A percentile compares a stretch with the other conserved stretches of the same genome.
phyloP scores from a whole-genome alignment of 2,888 invertebrate genomes.

The Machimus rusticus region DNA sequence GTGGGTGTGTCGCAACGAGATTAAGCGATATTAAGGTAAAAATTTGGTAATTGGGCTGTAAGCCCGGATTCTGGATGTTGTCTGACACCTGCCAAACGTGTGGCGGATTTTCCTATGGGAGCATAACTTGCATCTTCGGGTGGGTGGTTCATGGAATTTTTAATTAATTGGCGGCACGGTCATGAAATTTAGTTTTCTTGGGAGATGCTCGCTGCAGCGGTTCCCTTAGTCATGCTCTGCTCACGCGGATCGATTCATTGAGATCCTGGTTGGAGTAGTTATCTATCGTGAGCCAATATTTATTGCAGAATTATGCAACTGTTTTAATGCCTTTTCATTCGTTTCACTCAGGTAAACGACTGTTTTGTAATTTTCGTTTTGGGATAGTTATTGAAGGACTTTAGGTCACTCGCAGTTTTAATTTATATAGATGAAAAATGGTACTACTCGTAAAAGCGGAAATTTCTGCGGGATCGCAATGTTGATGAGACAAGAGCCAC shows the following conservation, averaged over 20 bases:
- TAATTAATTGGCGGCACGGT: slow-evolving; percentile 31
- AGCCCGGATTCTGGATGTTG: background rate
- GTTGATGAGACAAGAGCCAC: background rate
- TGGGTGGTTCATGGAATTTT: slow-evolving; percentile 37
- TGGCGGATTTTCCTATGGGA: background rate
- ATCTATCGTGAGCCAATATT: slow-evolving; percentile 3
- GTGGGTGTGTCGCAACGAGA: background rate
- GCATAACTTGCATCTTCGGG: background rate
- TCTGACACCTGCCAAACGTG: slow-evolving; percentile 4
- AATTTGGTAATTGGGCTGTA: background rate
- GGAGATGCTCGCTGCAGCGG: background rate
- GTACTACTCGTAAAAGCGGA: background rate
- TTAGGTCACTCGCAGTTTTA: background rate
- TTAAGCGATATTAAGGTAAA: background rate
- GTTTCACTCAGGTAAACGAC: background rate
- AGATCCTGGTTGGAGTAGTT: background rate
- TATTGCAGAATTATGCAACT: background rate
- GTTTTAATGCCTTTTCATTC: background rate
- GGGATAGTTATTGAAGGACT: background rate
- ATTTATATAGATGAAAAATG: background rate
- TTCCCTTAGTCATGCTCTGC: background rate
- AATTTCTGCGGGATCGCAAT: background rate
- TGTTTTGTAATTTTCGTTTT: background rate
- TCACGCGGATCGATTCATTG: background rate
- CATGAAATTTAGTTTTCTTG: slow-evolving; percentile 1